A percentile compares a stretch with the other conserved stretches of the same genome.
Evolutionary conservation across 2,888 invertebrate species (phyloP).

Genomic region (Diaperis boleti): DNA sequence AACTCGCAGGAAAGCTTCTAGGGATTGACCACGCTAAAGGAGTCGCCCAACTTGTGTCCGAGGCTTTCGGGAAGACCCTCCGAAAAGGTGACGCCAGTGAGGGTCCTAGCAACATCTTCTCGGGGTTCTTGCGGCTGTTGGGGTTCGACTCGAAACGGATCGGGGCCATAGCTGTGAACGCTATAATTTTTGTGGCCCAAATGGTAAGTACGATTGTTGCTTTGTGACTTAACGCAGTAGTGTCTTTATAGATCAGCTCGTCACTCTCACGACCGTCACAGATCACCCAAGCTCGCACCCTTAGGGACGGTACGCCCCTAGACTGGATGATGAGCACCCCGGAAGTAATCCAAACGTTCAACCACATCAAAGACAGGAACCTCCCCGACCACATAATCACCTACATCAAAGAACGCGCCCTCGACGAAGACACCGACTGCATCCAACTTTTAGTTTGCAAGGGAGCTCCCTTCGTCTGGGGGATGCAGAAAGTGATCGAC

Average conservation of each 20-base stretch:
- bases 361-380: slow-evolving; percentile 72
- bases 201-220: slow-evolving; percentile 71
- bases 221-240: neutral
- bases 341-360: slow-evolving; percentile 70
- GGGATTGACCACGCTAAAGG: slow-evolving; percentile 68
- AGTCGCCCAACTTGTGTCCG: slow-evolving; percentile 73
- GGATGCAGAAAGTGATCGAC: slow-evolving; percentile 79
- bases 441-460: slow-evolving; percentile 82
- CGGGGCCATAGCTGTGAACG: slow-evolving; percentile 85
- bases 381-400: slow-evolving; percentile 74
- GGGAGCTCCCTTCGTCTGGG: slow-evolving; percentile 79
- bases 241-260: slow-evolving; percentile 73
- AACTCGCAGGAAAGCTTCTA: slow-evolving; percentile 68
- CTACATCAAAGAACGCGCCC: slow-evolving; percentile 69
- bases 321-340: slow-evolving; percentile 77
- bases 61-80: slow-evolving; percentile 66
- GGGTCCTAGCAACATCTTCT: slow-evolving; percentile 63
- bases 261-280: slow-evolving; percentile 67
- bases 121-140: slow-evolving; percentile 75
- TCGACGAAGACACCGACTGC: slow-evolving; percentile 76
- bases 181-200: slow-evolving; percentile 85
- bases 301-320: slow-evolving; percentile 65
- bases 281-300: slow-evolving; percentile 56
- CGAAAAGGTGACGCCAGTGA: slow-evolving; percentile 53
- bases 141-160: slow-evolving; percentile 83